Evolutionary conservation across 2,113 vertebrate species (phyloP).

Genomic region (Forbesichthys papilliferus): DNA sequence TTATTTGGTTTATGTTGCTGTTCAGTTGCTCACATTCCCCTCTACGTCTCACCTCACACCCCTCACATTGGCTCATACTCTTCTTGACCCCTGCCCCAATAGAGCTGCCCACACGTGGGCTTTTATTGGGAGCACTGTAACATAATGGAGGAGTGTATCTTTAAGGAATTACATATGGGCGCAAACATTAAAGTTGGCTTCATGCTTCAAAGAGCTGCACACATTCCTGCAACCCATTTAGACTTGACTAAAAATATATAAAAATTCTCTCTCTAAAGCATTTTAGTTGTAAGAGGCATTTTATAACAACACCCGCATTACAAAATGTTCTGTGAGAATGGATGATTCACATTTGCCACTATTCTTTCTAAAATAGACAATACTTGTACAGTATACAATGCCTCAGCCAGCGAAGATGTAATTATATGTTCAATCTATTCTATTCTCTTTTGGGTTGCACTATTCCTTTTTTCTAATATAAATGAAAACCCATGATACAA

Average conservation of each 20-base stretch:
- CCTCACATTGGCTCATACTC: too few relatives aligned
- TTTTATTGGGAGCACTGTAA: neutral
- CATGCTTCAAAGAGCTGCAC: slow-evolving; percentile 1
- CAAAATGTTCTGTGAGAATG: slow-evolving; percentile 21
- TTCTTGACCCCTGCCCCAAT: too few relatives aligned
- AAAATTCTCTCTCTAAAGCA: slow-evolving; percentile 38
- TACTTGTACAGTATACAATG: slow-evolving; percentile 11
- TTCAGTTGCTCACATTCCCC: too few relatives aligned
- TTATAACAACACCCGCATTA: slow-evolving; percentile 24
- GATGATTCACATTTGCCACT: slow-evolving; percentile 30
- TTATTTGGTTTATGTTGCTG: too few relatives aligned
- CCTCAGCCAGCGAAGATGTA: slow-evolving; percentile 12
- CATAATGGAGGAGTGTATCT: neutral
- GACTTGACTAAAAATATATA: slow-evolving; percentile 15
- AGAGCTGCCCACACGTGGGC: neutral
- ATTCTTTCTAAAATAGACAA: slow-evolving; percentile 12
- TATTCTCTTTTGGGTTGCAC: neutral
- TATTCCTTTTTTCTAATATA: slow-evolving; percentile 9
- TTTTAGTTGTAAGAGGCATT: slow-evolving; percentile 18
- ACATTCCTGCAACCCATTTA: slow-evolving; percentile 28
- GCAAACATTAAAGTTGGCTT: neutral
- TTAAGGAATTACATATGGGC: slow-evolving; percentile 1
- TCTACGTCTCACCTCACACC: too few relatives aligned
- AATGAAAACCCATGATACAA: neutral
- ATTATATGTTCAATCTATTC: slow-evolving; percentile 5